phyloP scores from a whole-genome alignment of 1,140 invertebrate species.

The Protaetia brevitarsis region DNA sequence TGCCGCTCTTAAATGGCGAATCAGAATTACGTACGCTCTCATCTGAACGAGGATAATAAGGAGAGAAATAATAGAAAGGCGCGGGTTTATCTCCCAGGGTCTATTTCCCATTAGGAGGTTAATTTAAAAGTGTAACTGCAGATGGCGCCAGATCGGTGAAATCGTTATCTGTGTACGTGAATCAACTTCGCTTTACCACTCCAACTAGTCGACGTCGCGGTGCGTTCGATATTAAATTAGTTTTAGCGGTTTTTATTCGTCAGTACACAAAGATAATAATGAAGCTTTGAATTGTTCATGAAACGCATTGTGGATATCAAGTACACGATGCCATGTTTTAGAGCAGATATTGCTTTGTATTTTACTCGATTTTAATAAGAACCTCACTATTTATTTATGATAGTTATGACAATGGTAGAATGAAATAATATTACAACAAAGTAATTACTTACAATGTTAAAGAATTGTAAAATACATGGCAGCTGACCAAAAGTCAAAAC shows the following conservation, averaged over 20 bases:
- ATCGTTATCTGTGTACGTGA: constrained; percentile 10
- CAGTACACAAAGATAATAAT: neutral
- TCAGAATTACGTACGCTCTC: constrained; percentile 13
- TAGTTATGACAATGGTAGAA: too few relatives aligned
- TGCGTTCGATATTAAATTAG: constrained; percentile 9
- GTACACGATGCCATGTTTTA: too few relatives aligned
- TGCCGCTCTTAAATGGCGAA: neutral
- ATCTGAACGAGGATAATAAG: constrained; percentile 15
- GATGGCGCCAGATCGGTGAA: constrained; percentile 7
- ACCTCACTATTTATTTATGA: too few relatives aligned
- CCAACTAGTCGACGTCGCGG: neutral
- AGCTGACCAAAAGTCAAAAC: too few relatives aligned
- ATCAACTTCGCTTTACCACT: neutral
- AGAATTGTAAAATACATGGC: too few relatives aligned
- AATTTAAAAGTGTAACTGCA: neutral
- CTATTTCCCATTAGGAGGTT: constrained; percentile 7
- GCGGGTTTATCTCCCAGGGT: neutral
- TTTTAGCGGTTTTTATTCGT: neutral
- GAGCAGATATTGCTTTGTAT: too few relatives aligned
- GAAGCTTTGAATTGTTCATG: neutral
- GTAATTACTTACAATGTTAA: too few relatives aligned
- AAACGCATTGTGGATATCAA: neutral
- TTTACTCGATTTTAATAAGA: too few relatives aligned
- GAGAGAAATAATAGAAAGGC: constrained; percentile 5
- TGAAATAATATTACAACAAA: too few relatives aligned